A percentile compares a stretch with the other conserved stretches of the same genome.
Evolutionary conservation across 2,113 vertebrate species (phyloP).

Genomic region (Mohoua ochrocephala): DNA sequence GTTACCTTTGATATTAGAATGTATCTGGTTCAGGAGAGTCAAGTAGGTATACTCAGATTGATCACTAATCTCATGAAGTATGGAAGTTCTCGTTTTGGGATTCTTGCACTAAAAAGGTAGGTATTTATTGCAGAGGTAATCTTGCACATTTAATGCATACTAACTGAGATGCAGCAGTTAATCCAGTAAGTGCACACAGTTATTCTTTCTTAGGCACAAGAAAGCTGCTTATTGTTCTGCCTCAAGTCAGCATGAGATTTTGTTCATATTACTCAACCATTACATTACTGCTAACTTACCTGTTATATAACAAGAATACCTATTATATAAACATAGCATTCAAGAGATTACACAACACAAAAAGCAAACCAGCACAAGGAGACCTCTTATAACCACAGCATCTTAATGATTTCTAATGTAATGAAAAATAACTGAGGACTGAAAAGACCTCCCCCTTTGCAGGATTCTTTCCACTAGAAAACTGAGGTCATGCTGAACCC

Average conservation of each 20-base stretch:
- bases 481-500: not conserved
- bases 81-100: not conserved
- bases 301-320: not conserved
- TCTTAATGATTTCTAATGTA: not conserved
- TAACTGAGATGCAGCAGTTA: not conserved
- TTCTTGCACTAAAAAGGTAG: not conserved
- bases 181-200: not conserved
- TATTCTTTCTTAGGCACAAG: not conserved
- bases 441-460: not conserved
- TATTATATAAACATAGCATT: not conserved
- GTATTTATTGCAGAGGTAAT: not conserved
- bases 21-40: not conserved
- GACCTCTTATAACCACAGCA: not conserved
- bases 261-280: not conserved
- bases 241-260: not conserved
- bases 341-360: not conserved
- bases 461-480: not conserved
- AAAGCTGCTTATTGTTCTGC: not conserved
- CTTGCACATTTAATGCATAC: not conserved
- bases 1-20: not conserved
- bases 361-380: not conserved
- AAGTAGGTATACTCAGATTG: not conserved
- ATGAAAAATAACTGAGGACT: not conserved
- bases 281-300: not conserved
- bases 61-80: not conserved